phyloP scores from a whole-genome alignment of 2,113 vertebrate species.

The Atrichornis clamosus region DNA sequence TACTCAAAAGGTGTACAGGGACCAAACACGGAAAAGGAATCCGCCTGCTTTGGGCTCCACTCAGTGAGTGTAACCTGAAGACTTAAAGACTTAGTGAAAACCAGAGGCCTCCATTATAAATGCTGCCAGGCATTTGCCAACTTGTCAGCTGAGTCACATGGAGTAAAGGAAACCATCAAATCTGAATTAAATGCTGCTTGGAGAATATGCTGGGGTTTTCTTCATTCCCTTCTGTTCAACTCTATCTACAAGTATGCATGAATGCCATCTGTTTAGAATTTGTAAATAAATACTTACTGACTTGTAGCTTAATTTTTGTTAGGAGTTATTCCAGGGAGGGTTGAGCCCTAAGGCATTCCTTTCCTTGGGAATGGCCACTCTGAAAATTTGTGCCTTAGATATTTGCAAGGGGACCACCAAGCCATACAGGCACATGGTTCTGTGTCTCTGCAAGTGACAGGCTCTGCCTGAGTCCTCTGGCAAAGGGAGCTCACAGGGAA shows the following conservation, averaged over 20 bases:
- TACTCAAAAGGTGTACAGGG: neutral
- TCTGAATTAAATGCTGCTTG: neutral
- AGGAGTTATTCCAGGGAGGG: neutral
- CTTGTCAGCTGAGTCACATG: neutral
- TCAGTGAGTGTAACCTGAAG: neutral
- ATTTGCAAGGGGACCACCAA: neutral
- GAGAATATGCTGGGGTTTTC: neutral
- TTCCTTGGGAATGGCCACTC: neutral
- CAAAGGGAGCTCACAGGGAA: neutral
- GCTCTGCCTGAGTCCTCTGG: neutral
- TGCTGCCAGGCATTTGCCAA: constrained; percentile 11
- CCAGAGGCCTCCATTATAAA: neutral
- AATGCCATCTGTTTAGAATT: constrained; percentile 1
- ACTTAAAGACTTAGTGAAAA: neutral
- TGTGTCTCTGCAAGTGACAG: neutral
- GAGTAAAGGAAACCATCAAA: neutral
- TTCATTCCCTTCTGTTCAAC: neutral
- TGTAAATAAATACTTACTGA: constrained; percentile 11
- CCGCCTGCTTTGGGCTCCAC: neutral
- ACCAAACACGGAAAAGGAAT: neutral
- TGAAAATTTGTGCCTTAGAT: neutral
- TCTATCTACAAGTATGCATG: neutral
- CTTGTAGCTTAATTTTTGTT: neutral
- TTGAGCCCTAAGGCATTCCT: neutral
- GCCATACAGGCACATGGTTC: neutral